Evolutionary conservation across 2,888 invertebrate genomes (phyloP), one percentile per base, ranked within the genome.

Genomic region (Elgonia sp.): DNA sequence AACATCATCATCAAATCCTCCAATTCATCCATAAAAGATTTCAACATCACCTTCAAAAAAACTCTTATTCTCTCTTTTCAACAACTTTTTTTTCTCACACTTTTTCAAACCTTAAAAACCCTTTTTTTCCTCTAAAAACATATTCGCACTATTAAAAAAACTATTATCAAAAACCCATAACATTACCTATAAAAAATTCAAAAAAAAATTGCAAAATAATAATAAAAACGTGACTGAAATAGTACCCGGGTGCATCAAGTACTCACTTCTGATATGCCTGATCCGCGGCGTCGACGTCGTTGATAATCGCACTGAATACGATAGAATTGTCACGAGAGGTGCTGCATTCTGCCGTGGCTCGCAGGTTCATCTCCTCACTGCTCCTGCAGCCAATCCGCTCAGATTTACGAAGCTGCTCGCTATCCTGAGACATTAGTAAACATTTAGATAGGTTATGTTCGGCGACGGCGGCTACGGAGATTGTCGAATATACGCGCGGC

Each of bases 271-370:
- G 95, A 92, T 97, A 97, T 91, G 97, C 97, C 89, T 96, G 96
- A 93, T 97, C 97, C 83, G 97, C 97, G 90, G 96, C 96, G 37
- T 95, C 95, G 60, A 97, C 96, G 93, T 97, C 97, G 92, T 97
- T 97, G 90, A 96, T 97, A 89, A 97, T 96, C 91, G 97, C 97
- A 89, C 97, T 97, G 93, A 97, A 97, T 62, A 97, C 95, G 91
- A 97, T 97, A 14, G 97, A 97, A 94, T 98, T 97, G 14, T 97
- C 96, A 72, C 96, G 95, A 92, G 97, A 96, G 16, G 97, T 95
- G 94, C 97, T 97, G 91, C 96, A 96, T 91, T 97, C 97, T 40
- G 97, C 95, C 92, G 97, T 96, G 90, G 96, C 96, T 80, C 96
- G 95, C 8, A 97, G 95, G 37, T 96, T 96, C 95, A 97, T 96